phyloP scores from a whole-genome alignment of 2,797 vertebrate species.

The Catostomus latipinnis region DNA sequence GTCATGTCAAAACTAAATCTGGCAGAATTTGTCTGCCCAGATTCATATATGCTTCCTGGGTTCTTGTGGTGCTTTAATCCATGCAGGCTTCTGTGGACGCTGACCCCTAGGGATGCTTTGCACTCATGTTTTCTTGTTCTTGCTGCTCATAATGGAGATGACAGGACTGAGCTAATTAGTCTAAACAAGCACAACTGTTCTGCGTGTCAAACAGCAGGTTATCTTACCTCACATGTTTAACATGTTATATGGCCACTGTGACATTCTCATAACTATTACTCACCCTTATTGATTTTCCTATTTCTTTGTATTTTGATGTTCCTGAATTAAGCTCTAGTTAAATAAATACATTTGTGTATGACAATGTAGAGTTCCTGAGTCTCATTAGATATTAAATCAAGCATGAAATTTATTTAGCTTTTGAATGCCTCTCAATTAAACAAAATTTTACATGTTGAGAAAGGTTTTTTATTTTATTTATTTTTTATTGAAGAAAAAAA shows the following conservation, averaged over 20 bases:
- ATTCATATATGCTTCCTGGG: slow-evolving; percentile 90
- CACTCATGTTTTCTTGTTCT: slow-evolving; percentile 72
- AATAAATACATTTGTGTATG: too few relatives aligned
- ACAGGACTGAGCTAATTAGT: too few relatives aligned
- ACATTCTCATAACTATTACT: slow-evolving; percentile 29
- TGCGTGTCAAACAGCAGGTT: slow-evolving; percentile 74
- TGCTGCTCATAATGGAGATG: slow-evolving; percentile 60
- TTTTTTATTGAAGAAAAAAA: too few relatives aligned
- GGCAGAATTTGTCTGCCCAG: slow-evolving; percentile 73
- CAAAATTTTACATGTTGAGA: slow-evolving; percentile 66
- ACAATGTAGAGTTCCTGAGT: too few relatives aligned
- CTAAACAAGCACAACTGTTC: too few relatives aligned
- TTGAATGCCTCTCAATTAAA: too few relatives aligned
- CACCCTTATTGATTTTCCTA: too few relatives aligned
- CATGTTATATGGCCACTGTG: slow-evolving; percentile 71
- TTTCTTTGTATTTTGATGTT: too few relatives aligned
- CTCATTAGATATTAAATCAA: too few relatives aligned
- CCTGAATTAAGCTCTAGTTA: slow-evolving; percentile 81
- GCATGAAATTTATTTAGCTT: too few relatives aligned
- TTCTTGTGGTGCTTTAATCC: slow-evolving; percentile 70
- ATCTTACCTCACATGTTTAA: slow-evolving; percentile 64
- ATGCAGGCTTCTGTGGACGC: slow-evolving; percentile 82
- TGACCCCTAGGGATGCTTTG: slow-evolving; percentile 76
- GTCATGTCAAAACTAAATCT: neutral
- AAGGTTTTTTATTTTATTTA: too few relatives aligned